Base-by-base conservation (phyloP, 2,888 invertebrate species). In the Crematogaster levior region DNA sequence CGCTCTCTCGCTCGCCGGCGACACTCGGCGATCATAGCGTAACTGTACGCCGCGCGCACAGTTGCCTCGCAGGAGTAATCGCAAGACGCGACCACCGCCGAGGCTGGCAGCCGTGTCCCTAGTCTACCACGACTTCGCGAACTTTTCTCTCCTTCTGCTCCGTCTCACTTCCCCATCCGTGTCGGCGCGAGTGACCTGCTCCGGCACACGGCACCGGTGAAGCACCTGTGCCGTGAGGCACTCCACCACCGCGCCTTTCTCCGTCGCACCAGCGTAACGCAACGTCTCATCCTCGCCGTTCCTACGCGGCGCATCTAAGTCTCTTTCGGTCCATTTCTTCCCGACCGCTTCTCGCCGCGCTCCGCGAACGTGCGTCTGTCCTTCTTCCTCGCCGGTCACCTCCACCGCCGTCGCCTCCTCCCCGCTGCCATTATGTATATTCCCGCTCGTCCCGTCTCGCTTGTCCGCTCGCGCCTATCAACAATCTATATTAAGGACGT, bases 401-500 rank as follows among this genome's bases (percentile, higher is more conserved):
- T 27, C 60, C 65, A 30, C 53, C 51, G 48, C 51, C 61, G 40
- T 18, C 61, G 27, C 30, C 30, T 24, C 27, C 65, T 30, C n/a
- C 63, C 72, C 72, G 65, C n/a, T 65, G 43, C 84, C 66, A 73
- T 66, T 74, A 66, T 81, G 74, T 73, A 51, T 65, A 43, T 84
- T 83, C 84, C 68, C 73, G 51, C 63, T 84, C 84, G 81, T 74
- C 75, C 83, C 75, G 68, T 74, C 63, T 73, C 79, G 82, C 73
- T 88, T 84, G 84, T 84, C 73, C 83, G 86, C 88, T 73, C 86
- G 84, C 89, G 88, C 89, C 86, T 91, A 92, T 92, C 92, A 92
- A 90, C 89, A 91, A 92, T 92, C 92, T 92, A 92, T 92, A 92
- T 92, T 92, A 92, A 92, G 92, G 92, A 92, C 92, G 92, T 92